phyloP scores from a whole-genome alignment of 2,113 vertebrate genomes.

The Sorex fumeus region DNA sequence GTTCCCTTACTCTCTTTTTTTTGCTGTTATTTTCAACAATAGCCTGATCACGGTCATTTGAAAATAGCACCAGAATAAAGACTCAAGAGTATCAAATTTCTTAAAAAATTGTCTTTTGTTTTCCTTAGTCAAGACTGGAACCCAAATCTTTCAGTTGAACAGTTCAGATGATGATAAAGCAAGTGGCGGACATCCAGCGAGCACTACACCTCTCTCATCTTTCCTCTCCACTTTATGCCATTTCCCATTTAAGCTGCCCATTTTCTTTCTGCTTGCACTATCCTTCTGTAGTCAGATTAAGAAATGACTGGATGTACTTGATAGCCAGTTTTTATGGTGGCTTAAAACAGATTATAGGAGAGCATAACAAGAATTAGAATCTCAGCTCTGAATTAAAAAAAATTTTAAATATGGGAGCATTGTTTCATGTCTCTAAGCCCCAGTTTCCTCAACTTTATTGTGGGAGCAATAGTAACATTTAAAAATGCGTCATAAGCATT shows the following conservation, averaged over 20 bases:
- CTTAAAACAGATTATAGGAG: slow-evolving; percentile 40
- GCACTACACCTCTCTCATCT: background rate
- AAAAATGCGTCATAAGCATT: background rate
- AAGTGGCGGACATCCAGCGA: background rate
- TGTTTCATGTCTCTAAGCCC: background rate
- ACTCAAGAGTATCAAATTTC: background rate
- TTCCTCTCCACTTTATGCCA: background rate
- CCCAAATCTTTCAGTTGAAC: background rate
- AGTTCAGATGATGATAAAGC: background rate
- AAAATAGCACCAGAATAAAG: background rate
- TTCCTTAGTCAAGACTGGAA: background rate
- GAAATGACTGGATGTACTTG: background rate
- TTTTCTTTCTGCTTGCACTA: background rate
- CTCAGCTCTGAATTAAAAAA: no score
- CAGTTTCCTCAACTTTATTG: background rate
- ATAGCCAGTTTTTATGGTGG: background rate
- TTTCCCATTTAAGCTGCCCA: background rate
- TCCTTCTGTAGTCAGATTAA: background rate
- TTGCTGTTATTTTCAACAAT: no score
- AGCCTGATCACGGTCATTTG: no score
- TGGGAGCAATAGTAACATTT: background rate
- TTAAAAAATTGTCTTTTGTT: background rate
- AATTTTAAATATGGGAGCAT: background rate
- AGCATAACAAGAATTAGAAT: slow-evolving; percentile 27
- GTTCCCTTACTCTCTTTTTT: no score